These are phyloP conservation scores for Agapostemon virescens DNA, from an alignment of 2,888 invertebrate genomes.

Conservation along the genomic window DNA sequence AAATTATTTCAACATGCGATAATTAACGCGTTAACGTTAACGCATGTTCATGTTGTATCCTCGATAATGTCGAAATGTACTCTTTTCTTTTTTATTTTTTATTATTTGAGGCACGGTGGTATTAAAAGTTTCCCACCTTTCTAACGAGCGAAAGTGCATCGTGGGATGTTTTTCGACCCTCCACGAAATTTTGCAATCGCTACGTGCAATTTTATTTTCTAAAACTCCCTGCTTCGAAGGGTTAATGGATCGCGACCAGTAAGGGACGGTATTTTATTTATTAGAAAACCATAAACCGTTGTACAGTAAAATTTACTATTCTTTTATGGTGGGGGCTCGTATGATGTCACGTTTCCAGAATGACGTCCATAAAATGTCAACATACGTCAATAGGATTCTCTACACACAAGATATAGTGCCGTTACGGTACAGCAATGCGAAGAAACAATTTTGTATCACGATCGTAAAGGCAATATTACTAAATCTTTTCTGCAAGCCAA, in stretches of 20 bases:
- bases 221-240: no score
- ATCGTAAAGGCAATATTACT: neutral
- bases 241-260: neutral
- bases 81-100: no score
- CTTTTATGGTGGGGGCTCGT: constrained; percentile 19
- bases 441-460: neutral
- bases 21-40: neutral
- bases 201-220: no score
- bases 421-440: neutral
- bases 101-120: no score
- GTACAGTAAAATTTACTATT: constrained; percentile 22
- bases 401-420: neutral
- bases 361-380: constrained; percentile 29
- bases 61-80: neutral
- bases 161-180: no score
- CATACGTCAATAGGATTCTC: constrained; percentile 13
- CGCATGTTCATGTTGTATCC: neutral
- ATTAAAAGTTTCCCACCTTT: no score
- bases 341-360: constrained; percentile 39
- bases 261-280: neutral
- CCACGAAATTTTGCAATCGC: no score
- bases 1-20: neutral
- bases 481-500: neutral
- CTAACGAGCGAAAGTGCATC: no score
- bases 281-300: constrained; percentile 25